Evolutionary conservation across 2,888 invertebrate species (phyloP), one percentile per base, ranked within the genome.

Genomic region (Drosophila cracens): DNA sequence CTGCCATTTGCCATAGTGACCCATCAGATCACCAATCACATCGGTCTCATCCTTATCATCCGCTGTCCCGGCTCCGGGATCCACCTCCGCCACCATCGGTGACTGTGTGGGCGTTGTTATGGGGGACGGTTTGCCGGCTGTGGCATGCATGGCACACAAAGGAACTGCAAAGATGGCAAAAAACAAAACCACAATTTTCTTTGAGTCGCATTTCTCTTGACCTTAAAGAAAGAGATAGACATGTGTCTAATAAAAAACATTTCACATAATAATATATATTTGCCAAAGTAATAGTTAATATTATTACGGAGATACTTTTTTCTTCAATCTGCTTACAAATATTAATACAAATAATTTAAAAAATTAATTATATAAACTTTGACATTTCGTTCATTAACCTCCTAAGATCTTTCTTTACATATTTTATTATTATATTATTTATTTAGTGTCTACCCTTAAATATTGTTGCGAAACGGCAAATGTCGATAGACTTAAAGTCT

Each of bases 1-100:
- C 93, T 97, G 97, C 96, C 96, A 97, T 79, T 95, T 94, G 56
- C 97, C 97, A 91, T 95, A 96, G 88, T 96, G 95, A 4, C 97
- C 97, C 82, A 96, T 96, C 53, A 95, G 94, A 33, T 94, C 93
- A 11, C 96, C 95, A 62, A 96, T 95, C 33, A 95, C 94, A 91
- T 96, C 96, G 49, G 94, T 94, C 66, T 95, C 94, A 57, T 94
- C 94, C 18, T 93, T 93, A 68, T 79, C 79, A 8, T 78, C 81
- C 21, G 74, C 64, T 29, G 71, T 58, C 21, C 52, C 81, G 8
- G 68, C 29, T 16, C 68, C 80, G 5, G 78, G 80, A 38, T 70
- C 76, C 43, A 69, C 52, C 69, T 74, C 57, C 67, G 72, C 51
- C 29, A 76, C 75, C 74, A 82, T 64, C 36, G 80, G 85, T 60